Evolutionary conservation across 1,140 invertebrate genomes (phyloP).

Genomic region (Drosophila jambulina): DNA sequence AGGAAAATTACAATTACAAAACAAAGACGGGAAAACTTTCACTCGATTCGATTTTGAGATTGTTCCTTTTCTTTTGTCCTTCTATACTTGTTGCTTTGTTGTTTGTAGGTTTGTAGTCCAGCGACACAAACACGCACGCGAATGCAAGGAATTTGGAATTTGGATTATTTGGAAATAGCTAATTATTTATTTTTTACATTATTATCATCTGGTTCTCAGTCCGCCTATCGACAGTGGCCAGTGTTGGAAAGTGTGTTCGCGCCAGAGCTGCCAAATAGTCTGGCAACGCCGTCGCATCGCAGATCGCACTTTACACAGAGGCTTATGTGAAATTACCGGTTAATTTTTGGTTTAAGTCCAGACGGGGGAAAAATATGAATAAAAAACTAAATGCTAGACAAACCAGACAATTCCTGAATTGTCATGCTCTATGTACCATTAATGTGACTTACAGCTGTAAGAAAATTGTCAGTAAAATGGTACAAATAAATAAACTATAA

Average conservation of each 20-base stretch:
- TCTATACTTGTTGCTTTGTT: conserved; percentile 11
- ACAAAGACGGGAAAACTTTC: conserved; percentile 78
- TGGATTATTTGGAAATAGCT: conserved; percentile 39
- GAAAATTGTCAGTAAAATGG: too few species aligned
- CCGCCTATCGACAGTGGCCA: conserved; percentile 1
- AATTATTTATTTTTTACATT: conserved; percentile 45
- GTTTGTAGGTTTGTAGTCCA: conserved; percentile 7
- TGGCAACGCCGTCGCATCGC: neutral
- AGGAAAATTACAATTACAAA: conserved; percentile 73
- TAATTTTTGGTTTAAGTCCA: neutral
- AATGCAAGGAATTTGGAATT: conserved; percentile 54
- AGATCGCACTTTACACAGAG: neutral
- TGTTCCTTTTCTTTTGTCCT: conserved; percentile 31
- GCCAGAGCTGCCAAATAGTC: neutral
- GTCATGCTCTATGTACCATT: too few species aligned
- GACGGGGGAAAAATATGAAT: neutral
- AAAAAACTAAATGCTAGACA: too few species aligned
- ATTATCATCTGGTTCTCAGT: conserved; percentile 39
- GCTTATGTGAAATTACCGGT: neutral
- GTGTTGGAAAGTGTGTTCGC: conserved; percentile 4
- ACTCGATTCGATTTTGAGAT: conserved; percentile 55
- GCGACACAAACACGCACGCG: conserved; percentile 34
- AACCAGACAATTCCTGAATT: too few species aligned
- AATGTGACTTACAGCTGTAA: too few species aligned
- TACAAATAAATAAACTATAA: too few species aligned